Conservation (phyloP, 1,140 invertebrate species). For the Nilaparvata lugens region DNA sequence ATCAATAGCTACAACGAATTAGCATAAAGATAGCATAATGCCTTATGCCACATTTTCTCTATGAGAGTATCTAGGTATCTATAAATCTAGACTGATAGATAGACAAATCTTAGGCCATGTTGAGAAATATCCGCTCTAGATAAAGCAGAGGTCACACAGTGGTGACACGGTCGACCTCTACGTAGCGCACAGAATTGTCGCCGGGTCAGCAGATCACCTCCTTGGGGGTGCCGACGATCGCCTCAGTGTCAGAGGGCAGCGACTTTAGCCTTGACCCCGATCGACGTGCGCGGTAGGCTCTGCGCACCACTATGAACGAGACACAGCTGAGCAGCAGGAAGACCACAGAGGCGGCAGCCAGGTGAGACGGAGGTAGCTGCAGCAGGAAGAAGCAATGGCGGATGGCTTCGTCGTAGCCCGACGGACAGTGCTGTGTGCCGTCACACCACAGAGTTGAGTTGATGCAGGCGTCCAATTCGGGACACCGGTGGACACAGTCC, state of each 20-base stretch:
- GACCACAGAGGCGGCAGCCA: slow-evolving; percentile 44
- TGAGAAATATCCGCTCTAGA: slow-evolving; percentile 2
- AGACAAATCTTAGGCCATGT: not conserved
- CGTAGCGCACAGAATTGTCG: slow-evolving; percentile 84
- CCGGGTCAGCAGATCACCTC: slow-evolving; percentile 88
- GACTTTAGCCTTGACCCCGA: slow-evolving; percentile 16
- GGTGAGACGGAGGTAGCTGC: slow-evolving; percentile 59
- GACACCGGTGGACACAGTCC: slow-evolving; percentile 70
- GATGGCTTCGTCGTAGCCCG: slow-evolving; percentile 75
- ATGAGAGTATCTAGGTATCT: no score
- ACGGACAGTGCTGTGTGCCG: slow-evolving; percentile 73
- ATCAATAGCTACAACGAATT: no score
- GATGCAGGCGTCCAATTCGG: slow-evolving; percentile 80
- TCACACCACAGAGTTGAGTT: slow-evolving; percentile 83
- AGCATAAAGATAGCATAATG: no score
- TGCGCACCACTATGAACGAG: slow-evolving; percentile 25
- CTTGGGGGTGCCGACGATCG: slow-evolving; percentile 38
- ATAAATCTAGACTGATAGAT: no score
- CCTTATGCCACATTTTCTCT: no score
- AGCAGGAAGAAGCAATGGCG: slow-evolving; percentile 66
- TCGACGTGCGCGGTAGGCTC: slow-evolving; percentile 3
- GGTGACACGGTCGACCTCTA: slow-evolving; percentile 79
- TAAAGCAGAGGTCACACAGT: slow-evolving; percentile 59
- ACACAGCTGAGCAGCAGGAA: slow-evolving; percentile 34
- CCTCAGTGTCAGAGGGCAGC: slow-evolving; percentile 28